Percentiles rank a stretch among this genome's conserved stretches.
phyloP scores from a whole-genome alignment of 2,113 vertebrate species.

The Grallaria varia region DNA sequence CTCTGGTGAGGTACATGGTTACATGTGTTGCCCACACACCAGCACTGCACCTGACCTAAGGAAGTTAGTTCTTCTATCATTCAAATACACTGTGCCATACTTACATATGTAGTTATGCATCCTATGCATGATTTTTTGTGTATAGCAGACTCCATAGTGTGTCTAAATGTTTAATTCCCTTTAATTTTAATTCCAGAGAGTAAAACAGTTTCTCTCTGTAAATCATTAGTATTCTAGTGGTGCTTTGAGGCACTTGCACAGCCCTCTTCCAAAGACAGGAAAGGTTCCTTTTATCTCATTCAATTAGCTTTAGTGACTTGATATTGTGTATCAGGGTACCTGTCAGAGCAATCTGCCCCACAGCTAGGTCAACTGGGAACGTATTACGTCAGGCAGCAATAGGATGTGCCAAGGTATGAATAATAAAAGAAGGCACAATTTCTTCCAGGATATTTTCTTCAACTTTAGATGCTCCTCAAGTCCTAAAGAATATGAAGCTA shows the following conservation, averaged over 20 bases:
- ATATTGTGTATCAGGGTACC: not conserved
- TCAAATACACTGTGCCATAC: not conserved
- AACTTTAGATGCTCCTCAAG: not conserved
- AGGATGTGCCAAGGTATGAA: not conserved
- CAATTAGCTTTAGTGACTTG: not conserved
- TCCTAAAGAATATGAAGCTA: not conserved
- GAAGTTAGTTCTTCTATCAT: not conserved
- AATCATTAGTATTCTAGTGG: not conserved
- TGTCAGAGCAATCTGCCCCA: not conserved
- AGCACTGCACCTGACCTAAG: not conserved
- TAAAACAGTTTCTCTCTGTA: not conserved
- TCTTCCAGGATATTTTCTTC: not conserved
- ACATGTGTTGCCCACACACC: not conserved
- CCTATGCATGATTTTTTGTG: not conserved
- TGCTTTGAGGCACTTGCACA: not conserved
- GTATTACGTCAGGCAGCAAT: not conserved
- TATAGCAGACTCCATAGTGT: not conserved
- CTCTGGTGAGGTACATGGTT: not conserved
- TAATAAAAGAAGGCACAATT: not conserved
- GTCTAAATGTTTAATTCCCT: not conserved
- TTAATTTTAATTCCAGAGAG: not conserved
- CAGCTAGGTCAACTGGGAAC: not conserved
- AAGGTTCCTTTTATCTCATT: not conserved
- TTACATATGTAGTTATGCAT: not conserved
- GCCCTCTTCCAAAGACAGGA: not conserved